Conservation (phyloP, 2,797 vertebrate genomes). For the Cephalopachus bancanus region DNA sequence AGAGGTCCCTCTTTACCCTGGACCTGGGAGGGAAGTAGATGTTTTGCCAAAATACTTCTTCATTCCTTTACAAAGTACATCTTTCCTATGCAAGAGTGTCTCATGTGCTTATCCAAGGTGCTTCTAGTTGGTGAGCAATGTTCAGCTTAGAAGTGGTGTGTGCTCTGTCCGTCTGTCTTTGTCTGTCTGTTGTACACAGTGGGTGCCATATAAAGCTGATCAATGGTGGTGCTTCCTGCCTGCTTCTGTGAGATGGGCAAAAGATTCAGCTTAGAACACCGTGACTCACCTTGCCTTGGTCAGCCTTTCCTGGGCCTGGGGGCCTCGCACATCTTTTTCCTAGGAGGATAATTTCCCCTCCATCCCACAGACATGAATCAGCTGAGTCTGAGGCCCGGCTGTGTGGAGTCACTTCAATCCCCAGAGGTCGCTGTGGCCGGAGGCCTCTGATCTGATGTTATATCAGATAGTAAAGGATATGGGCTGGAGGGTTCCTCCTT, state of each 20-base stretch:
- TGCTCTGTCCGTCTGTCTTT: conserved; percentile 80
- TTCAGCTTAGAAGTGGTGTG: conserved; percentile 82
- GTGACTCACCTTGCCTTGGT: conserved; percentile 60
- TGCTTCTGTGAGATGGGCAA: conserved; percentile 82
- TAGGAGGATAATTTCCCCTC: conserved; percentile 41
- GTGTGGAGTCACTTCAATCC: neutral
- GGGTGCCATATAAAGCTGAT: conserved; percentile 84
- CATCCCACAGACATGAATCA: conserved; percentile 31
- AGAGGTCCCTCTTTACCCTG: conserved; percentile 76
- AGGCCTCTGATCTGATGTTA: conserved; percentile 39
- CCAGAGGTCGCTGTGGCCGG: conserved; percentile 15
- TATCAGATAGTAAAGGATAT: conserved; percentile 42
- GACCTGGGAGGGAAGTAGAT: conserved; percentile 80
- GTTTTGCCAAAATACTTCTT: conserved; percentile 85
- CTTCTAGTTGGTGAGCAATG: conserved; percentile 81
- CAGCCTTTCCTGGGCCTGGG: conserved; percentile 62
- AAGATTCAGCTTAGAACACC: conserved; percentile 63
- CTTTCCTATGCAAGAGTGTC: conserved; percentile 85
- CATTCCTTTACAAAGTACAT: conserved; percentile 82
- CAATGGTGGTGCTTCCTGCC: conserved; percentile 82
- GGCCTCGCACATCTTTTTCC: conserved; percentile 49
- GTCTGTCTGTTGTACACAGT: conserved; percentile 83
- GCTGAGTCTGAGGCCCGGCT: neutral
- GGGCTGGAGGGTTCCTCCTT: conserved; percentile 51
- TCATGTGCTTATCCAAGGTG: conserved; percentile 83